A percentile compares a stretch with the other conserved stretches of the same genome.
These are phyloP conservation scores for Pelobates fuscus DNA, from an alignment of 2,113 vertebrate genomes.

Conservation along the genomic window DNA sequence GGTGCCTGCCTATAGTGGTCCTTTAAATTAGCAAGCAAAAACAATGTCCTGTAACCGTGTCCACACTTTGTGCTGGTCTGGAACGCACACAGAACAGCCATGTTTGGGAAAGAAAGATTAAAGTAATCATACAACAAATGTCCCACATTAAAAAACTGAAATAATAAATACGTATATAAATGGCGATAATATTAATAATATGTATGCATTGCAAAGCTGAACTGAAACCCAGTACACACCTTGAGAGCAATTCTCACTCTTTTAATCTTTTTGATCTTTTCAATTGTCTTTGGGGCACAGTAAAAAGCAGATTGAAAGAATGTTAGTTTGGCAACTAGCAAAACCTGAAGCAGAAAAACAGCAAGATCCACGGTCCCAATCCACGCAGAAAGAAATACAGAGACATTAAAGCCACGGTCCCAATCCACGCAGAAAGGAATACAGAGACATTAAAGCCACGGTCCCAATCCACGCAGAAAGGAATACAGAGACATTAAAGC, in stretches of 20 bases:
- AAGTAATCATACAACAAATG: conserved; percentile 58
- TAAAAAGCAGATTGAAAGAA: conserved; percentile 89
- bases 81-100: too few relatives aligned
- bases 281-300: conserved; percentile 96
- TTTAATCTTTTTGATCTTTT: conserved; percentile 99
- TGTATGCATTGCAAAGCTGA: conserved; percentile 77
- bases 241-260: conserved; percentile 99
- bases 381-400: conserved; percentile 26
- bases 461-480: too few relatives aligned
- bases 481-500: too few relatives aligned
- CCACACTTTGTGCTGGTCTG: too few relatives aligned
- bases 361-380: conserved; percentile 56
- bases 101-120: conserved; percentile 56
- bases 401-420: not conserved
- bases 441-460: too few relatives aligned
- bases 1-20: too few relatives aligned
- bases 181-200: too few relatives aligned
- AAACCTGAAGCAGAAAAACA: conserved; percentile 82
- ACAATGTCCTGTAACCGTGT: too few relatives aligned
- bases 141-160: conserved; percentile 69
- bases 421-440: too few relatives aligned
- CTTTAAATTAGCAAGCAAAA: too few relatives aligned
- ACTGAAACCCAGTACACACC: conserved; percentile 96
- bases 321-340: conserved; percentile 93
- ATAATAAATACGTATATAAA: too few relatives aligned